phyloP scores from a whole-genome alignment of 2,888 invertebrate genomes.

The Lycophotia porphyrea region DNA sequence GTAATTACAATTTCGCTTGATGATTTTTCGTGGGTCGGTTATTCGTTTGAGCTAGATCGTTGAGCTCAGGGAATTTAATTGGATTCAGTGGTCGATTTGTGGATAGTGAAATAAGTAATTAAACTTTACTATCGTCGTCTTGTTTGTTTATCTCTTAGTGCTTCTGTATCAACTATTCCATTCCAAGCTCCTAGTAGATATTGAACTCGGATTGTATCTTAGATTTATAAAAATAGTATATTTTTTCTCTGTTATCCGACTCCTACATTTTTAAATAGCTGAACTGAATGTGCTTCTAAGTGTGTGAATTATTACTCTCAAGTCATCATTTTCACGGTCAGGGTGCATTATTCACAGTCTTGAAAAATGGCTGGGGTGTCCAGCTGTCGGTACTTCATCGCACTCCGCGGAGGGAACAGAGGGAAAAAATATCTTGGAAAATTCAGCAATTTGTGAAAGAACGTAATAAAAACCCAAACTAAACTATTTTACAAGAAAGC shows the following conservation, averaged over 20 bases:
- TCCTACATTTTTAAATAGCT: slow-evolving; percentile 24
- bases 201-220: not conserved
- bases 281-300: slow-evolving; percentile 26
- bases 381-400: slow-evolving; percentile 43
- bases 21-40: slow-evolving; percentile 64
- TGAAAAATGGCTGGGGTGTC: slow-evolving; percentile 41
- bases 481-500: not conserved
- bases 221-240: not conserved
- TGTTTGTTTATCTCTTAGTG: slow-evolving; percentile 14
- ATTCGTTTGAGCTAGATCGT: slow-evolving; percentile 50
- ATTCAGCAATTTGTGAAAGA: slow-evolving; percentile 4
- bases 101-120: slow-evolving; percentile 35
- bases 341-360: slow-evolving; percentile 53
- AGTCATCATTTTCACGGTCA: slow-evolving; percentile 50
- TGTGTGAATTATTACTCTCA: slow-evolving; percentile 50
- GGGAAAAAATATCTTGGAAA: slow-evolving; percentile 4
- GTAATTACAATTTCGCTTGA: slow-evolving; percentile 66
- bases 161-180: not conserved
- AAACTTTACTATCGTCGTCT: slow-evolving; percentile 16
- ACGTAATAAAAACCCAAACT: not conserved
- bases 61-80: slow-evolving; percentile 46
- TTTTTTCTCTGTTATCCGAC: not conserved
- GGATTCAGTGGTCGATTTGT: slow-evolving; percentile 38
- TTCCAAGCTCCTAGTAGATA: not conserved
- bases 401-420: slow-evolving; percentile 12